phyloP scores from a whole-genome alignment of 2,797 vertebrate species.

The Taeniopygia guttata region DNA sequence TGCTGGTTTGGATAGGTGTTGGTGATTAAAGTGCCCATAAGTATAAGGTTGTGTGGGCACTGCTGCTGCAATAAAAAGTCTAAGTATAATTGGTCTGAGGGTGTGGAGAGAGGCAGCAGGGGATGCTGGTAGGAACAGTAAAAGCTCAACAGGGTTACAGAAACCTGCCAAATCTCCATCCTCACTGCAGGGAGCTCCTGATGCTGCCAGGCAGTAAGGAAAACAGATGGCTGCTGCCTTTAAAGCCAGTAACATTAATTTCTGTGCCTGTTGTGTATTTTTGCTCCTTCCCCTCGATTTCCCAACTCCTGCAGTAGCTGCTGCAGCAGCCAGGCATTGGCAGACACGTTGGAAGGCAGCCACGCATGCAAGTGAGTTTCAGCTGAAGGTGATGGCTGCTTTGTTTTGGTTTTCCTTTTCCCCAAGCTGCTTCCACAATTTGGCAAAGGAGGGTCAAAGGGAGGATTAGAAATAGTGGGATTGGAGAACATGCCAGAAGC shows the following conservation, averaged over 20 bases:
- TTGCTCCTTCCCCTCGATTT: neutral
- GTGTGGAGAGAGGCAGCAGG: conserved; percentile 1
- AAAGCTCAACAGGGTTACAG: conserved; percentile 4
- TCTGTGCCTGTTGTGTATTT: conserved; percentile 29
- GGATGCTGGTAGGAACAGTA: neutral
- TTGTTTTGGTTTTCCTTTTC: conserved; percentile 45
- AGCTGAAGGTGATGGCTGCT: conserved; percentile 29
- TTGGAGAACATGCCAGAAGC: neutral
- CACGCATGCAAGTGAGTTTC: neutral
- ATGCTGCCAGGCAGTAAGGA: conserved; percentile 19
- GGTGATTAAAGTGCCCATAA: neutral
- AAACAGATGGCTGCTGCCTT: conserved; percentile 59
- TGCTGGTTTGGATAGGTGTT: neutral
- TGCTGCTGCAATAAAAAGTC: conserved; percentile 2
- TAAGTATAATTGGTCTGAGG: conserved; percentile 13
- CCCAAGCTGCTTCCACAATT: neutral
- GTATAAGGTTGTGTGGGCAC: neutral
- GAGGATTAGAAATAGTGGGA: conserved; percentile 20
- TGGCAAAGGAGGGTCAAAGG: neutral
- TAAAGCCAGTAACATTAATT: conserved; percentile 14
- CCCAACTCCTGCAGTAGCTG: neutral
- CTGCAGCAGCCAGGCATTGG: neutral
- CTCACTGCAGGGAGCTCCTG: conserved; percentile 13
- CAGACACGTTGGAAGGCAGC: conserved; percentile 25
- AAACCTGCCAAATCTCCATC: conserved; percentile 47